phyloP scores from a whole-genome alignment of 2,888 invertebrate genomes.

The Lissonota sp. region DNA sequence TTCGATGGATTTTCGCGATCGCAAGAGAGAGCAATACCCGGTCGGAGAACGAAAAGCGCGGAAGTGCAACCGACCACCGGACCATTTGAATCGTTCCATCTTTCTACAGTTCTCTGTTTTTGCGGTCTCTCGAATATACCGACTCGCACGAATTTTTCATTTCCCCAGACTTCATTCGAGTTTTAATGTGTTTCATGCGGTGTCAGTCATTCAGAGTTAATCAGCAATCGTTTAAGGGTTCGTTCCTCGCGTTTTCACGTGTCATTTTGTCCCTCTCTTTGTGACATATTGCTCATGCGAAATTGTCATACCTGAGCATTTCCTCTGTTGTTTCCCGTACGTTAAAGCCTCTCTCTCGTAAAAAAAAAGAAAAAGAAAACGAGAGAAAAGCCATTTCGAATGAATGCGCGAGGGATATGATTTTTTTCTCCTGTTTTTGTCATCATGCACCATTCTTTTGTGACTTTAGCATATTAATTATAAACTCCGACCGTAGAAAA shows the following conservation, averaged over 20 bases:
- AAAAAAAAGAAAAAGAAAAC: no score
- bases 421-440: no score
- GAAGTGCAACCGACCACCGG: slow-evolving; percentile 21
- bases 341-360: not conserved
- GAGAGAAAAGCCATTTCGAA: no score
- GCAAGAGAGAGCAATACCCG: slow-evolving; percentile 69
- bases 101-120: slow-evolving; percentile 75
- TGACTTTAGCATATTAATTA: slow-evolving; percentile 83
- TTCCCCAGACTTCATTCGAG: slow-evolving; percentile 80
- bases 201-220: slow-evolving; percentile 83
- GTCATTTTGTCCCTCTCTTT: not conserved
- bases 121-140: slow-evolving; percentile 82
- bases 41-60: slow-evolving; percentile 53
- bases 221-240: slow-evolving; percentile 79
- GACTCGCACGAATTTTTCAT: slow-evolving; percentile 82
- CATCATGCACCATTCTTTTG: slow-evolving; percentile 59
- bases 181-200: slow-evolving; percentile 84
- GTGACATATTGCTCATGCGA: slow-evolving; percentile 3
- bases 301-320: not conserved
- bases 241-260: slow-evolving; percentile 6
- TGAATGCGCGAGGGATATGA: no score
- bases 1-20: slow-evolving; percentile 75
- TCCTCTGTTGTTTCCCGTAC: slow-evolving; percentile 31
- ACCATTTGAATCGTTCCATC: slow-evolving; percentile 25
- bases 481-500: slow-evolving; percentile 82